These are phyloP conservation scores for Stictonetta naevosa DNA, from an alignment of 2,113 vertebrate species.

Conservation along the genomic window DNA sequence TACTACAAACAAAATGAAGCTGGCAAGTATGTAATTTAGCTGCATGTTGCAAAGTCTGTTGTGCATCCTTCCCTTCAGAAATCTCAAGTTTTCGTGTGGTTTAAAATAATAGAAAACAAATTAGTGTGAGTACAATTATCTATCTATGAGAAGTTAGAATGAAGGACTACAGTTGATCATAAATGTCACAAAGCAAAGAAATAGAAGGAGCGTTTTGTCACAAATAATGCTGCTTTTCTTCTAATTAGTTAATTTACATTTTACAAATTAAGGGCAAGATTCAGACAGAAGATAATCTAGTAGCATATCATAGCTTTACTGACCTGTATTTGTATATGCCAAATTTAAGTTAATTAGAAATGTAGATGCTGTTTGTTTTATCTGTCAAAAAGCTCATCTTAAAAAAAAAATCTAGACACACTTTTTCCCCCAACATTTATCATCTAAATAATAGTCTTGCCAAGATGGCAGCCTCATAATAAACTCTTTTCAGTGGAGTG, in stretches of 20 bases:
- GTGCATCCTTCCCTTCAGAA: slow-evolving; percentile 1
- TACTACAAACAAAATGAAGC: background rate
- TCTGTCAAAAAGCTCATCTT: slow-evolving; percentile 89
- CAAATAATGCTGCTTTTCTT: slow-evolving; percentile 78
- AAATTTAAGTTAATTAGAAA: slow-evolving; percentile 90
- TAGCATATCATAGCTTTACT: slow-evolving; percentile 77
- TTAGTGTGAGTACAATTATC: slow-evolving; percentile 43
- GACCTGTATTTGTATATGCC: slow-evolving; percentile 86
- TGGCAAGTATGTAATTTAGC: background rate
- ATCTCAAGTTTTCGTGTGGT: slow-evolving; percentile 6
- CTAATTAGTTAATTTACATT: slow-evolving; percentile 89
- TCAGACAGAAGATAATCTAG: slow-evolving; percentile 79
- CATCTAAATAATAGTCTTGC: slow-evolving; percentile 98
- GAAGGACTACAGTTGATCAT: slow-evolving; percentile 74
- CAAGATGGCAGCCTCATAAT: slow-evolving; percentile 98
- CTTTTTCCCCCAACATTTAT: slow-evolving; percentile 90
- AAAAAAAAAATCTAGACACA: slow-evolving; percentile 77
- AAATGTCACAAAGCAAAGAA: slow-evolving; percentile 76
- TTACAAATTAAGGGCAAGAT: slow-evolving; percentile 83
- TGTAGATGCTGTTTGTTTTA: slow-evolving; percentile 88
- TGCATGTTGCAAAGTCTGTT: background rate
- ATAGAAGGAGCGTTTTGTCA: slow-evolving; percentile 78
- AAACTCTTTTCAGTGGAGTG: slow-evolving; percentile 96
- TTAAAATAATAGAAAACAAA: slow-evolving; percentile 23
- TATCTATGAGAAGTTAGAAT: slow-evolving; percentile 75